Conservation (phyloP, 2,797 vertebrate genomes). For the Adelosebastes latens region DNA sequence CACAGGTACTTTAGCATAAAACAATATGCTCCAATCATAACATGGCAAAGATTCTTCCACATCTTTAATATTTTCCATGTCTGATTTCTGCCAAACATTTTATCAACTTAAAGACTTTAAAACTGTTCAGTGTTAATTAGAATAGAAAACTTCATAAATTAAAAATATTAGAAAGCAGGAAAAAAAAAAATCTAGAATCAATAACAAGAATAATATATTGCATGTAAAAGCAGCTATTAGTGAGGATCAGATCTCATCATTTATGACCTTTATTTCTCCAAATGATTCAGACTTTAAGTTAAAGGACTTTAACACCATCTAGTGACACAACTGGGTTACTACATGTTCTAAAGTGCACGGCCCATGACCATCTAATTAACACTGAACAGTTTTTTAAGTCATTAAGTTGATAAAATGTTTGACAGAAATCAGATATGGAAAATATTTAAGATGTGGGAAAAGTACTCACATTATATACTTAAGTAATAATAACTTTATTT, state of each 20-base stretch:
- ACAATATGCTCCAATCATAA: too few species aligned
- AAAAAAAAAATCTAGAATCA: not conserved
- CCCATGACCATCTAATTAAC: too few species aligned
- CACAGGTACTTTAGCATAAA: too few species aligned
- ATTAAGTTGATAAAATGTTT: too few species aligned
- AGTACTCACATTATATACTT: too few species aligned
- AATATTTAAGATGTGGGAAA: too few species aligned
- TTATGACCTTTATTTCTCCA: not conserved
- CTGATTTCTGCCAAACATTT: not conserved
- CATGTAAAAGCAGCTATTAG: not conserved
- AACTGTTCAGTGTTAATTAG: too few species aligned
- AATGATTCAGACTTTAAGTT: not conserved
- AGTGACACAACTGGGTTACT: conserved; percentile 8
- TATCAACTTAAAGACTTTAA: not conserved
- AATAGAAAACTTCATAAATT: not conserved
- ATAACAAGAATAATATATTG: too few species aligned
- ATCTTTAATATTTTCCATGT: not conserved
- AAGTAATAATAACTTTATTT: too few species aligned
- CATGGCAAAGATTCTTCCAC: not conserved
- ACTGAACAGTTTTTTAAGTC: too few species aligned
- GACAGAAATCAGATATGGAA: too few species aligned
- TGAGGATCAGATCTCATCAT: not conserved
- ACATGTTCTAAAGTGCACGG: rapidly evolving
- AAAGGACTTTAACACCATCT: conserved; percentile 36
- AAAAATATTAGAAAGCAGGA: not conserved